Percentiles rank a stretch among this genome's conserved stretches.
Evolutionary conservation across 2,888 invertebrate genomes (phyloP).

Genomic region (Pilophorus perplexus): DNA sequence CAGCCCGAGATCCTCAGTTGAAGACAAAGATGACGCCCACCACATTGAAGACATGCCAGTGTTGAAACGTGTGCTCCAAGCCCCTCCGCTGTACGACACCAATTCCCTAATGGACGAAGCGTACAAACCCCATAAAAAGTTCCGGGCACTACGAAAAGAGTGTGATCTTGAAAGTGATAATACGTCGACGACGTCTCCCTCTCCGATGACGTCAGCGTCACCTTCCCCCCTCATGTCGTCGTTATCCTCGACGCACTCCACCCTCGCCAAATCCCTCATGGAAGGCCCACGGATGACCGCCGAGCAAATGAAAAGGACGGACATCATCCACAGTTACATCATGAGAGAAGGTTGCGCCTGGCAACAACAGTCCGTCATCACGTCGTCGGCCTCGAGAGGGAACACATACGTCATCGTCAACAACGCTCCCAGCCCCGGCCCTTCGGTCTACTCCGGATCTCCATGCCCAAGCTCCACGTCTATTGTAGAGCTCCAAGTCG

Average conservation of each 20-base stretch:
- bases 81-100: conserved; percentile 86
- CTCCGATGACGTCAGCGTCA: conserved; percentile 47
- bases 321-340: conserved; percentile 88
- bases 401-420: conserved; percentile 53
- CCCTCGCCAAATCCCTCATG: conserved; percentile 84
- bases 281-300: conserved; percentile 92
- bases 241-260: conserved; percentile 82
- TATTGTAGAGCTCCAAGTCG: conserved; percentile 75
- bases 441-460: conserved; percentile 50
- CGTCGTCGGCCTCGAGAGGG: conserved; percentile 51
- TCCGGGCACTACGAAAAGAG: conserved; percentile 81
- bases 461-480: conserved; percentile 54
- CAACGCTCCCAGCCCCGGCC: conserved; percentile 53
- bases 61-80: conserved; percentile 85
- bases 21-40: conserved; percentile 66
- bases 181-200: conserved; percentile 45
- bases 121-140: conserved; percentile 93
- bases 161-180: conserved; percentile 67
- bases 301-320: conserved; percentile 86
- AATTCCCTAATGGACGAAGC: conserved; percentile 91
- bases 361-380: conserved; percentile 47
- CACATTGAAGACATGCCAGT: conserved; percentile 86
- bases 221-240: conserved; percentile 58
- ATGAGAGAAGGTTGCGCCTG: conserved; percentile 62
- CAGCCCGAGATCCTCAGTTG: conserved; percentile 76